phyloP scores from a whole-genome alignment of 2,113 vertebrate genomes.

The Todiramphus saurophagus region DNA sequence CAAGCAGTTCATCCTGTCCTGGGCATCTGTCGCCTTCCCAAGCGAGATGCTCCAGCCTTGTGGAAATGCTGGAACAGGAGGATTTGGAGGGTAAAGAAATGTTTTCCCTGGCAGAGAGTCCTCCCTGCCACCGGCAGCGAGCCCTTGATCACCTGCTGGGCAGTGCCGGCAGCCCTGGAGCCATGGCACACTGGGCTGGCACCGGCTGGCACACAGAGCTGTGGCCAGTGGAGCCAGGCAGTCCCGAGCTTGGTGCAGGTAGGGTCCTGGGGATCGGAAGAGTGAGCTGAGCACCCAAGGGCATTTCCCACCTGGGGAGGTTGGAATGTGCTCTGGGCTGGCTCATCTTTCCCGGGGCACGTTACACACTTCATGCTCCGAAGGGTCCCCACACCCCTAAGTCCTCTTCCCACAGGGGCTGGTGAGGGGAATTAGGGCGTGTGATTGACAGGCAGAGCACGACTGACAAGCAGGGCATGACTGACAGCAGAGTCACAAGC shows the following conservation, averaged over 20 bases:
- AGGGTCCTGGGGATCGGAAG: background rate
- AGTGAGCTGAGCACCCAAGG: fast-evolving
- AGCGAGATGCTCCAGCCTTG: background rate
- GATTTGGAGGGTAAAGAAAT: background rate
- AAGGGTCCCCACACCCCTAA: no score
- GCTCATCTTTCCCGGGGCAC: background rate
- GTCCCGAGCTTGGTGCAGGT: background rate
- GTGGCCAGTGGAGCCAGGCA: fast-evolving
- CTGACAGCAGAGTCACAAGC: background rate
- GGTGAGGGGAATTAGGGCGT: fast-evolving
- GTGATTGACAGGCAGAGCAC: background rate
- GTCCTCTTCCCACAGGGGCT: background rate
- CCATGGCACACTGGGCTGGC: background rate
- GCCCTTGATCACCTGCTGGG: background rate
- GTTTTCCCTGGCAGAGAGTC: background rate
- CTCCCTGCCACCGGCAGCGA: background rate
- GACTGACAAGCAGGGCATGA: background rate
- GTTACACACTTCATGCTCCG: background rate
- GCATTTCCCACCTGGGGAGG: fast-evolving
- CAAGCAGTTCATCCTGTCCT: background rate
- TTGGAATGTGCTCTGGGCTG: fast-evolving
- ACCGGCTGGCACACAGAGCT: background rate
- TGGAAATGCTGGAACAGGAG: background rate
- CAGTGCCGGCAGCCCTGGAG: background rate
- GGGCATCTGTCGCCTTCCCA: background rate